Base-by-base conservation (phyloP, 2,888 invertebrate genomes). In the Agrochola circellaris region DNA sequence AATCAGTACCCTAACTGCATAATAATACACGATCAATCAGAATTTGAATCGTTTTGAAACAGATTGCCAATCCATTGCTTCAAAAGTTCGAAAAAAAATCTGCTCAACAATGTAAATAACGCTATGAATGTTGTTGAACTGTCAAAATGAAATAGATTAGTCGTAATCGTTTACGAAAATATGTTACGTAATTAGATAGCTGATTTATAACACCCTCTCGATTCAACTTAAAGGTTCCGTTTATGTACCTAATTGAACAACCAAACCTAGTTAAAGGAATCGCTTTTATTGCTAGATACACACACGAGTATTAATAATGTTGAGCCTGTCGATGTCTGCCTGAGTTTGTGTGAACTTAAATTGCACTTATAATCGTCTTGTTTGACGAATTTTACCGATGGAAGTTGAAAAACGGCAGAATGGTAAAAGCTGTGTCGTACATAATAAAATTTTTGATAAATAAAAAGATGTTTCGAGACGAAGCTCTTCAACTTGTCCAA, bases 401-500 rank as follows among this genome's bases (percentile, higher is more conserved):
- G 30, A 51, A 23, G 51, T 23, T 34, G 23, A n/a, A 68, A 11
- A 34, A 23, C 6, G 51, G n/a, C 17, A 34, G 3, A 23, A 30
- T 34, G 30, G 23, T 51, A 67, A 67, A 68, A n/a, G n/a, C 34
- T 68, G 34, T 51, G 0, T 54, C 17, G 17, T n/a, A 13, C 20
- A n/a, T 67, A 34, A 20, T n/a, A n/a, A n/a, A n/a, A 13, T 62
- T 38, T 68, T 1, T 20, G 9, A 78, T 68, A 54, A 73, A 58
- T 68, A 42, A 60, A 58, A 65, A 60, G 58, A 48, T 60, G 54
- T 51, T 70, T 26, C 23, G 30, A 75, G 42, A 61, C 20, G 26
- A 75, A 65, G 64, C 61, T 56, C 42, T 73, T 74, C 17, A 68
- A 67, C 67, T 79, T 76, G 67, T 73, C 67, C 23, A 71, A 76